Base-by-base conservation (phyloP, 2,888 invertebrate genomes). In the Scaptomyza polygonia region DNA sequence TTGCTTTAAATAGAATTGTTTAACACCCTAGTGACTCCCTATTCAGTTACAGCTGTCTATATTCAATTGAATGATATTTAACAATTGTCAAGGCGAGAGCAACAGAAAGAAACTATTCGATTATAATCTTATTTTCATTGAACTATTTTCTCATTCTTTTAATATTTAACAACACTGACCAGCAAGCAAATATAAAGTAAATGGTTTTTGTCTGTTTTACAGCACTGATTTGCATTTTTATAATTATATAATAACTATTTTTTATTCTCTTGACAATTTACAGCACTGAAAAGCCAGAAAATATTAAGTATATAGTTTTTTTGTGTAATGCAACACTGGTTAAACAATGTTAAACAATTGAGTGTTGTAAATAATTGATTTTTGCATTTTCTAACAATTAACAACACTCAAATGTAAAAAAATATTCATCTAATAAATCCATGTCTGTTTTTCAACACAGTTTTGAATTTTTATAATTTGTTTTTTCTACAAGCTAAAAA, bases 11-110 rank as follows among this genome's bases (percentile, higher is more conserved):
- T 14, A 36, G 7, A 14, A 21, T 21, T 9, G 14, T 49, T 43
- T 21, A 21, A 39, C 36, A 8, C 40, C 40, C 16, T 18, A 2
- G 27, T 14, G 9, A 9, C 25, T n/a, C 14, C 18, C 54, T 3
- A 25, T 54, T 47, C 54, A 47, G 25, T 34, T 34, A 34, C 34
- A 34, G 34, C 34, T 34, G 34, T 34, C n/a, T 34, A 7, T 6
- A n/a, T n/a, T 34, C n/a, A n/a, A n/a, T 34, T 34, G n/a, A 34
- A n/a, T 34, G n/a, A n/a, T n/a, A 2, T n/a, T 32, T 2, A 34
- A 34, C 11, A 5, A 12, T 32, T 11, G 3, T 12, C 5, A 32
- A 32, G 12, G 32, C n/a, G n/a, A 5, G 5, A 32, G 32, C 12
- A 32, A 12, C 12, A 12, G 32, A 12, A 5, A 9, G 4, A 12